Base-by-base conservation (phyloP, 23 tunicate species). In the Ascidia mentula region DNA sequence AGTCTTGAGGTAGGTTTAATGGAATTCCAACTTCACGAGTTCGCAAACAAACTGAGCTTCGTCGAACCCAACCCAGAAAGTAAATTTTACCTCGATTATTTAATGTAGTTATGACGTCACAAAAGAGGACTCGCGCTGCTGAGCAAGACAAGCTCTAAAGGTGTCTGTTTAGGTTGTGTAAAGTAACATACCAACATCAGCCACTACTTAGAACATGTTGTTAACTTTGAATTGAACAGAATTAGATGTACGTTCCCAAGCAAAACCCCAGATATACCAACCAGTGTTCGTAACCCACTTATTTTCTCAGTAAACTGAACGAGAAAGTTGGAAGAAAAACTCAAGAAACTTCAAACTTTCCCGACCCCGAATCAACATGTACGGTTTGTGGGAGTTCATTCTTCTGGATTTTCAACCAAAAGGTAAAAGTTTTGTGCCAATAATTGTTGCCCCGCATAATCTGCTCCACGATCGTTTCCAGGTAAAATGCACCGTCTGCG, bases 341-440 rank as follows among this genome's bases (percentile, higher is more conserved):
- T 20, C 73, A 82, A 74, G 35, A 39, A 53, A 53, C 73, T 32
- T 40, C 74, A 45, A 74, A 45, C 24, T 69, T 42, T 30, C 76
- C 81, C 18, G 78, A 22, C 37, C 74, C 82, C 31, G 81, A 61
- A 18, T 22, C 76, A 22, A 20, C 42, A 6, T 87, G 92, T 76
- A 78, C 72, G 45, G 46, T 36, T 13, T 87, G 92, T 40, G 92
- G 92, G 18, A 45, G 38, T 30, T 59, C 77, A 65, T 87, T 87
- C 42, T 32, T 87, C 30, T 87, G 92, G 92, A 37, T 87, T 13
- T 77, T 87, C 74, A 81, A 77, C 34, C 82, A 86, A 31, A 87
- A 87, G 82, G 92, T 87, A 71, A 40, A 38, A 31, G 17, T 20
- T 12, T 42, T 42, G 12, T 15, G 15, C 53, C 15, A 15, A 42